Conservation (phyloP, 2,888 invertebrate genomes). For the Clistopyga incitator region DNA sequence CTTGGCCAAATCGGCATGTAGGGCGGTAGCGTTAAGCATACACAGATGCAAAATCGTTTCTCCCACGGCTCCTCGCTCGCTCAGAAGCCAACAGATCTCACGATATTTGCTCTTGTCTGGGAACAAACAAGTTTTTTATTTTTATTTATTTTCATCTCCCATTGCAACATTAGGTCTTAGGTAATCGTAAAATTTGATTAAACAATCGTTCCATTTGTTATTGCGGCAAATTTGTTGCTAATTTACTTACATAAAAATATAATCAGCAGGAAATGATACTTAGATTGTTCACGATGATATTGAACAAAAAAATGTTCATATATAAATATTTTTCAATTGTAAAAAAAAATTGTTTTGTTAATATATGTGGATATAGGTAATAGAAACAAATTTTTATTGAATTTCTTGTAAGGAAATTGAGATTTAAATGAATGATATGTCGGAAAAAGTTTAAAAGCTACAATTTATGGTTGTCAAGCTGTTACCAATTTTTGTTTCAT, state of each 20-base stretch:
- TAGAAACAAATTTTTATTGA: too few species aligned
- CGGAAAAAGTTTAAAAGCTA: neutral
- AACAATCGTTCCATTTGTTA: neutral
- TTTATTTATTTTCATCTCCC: neutral
- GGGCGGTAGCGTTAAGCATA: constrained; percentile 94
- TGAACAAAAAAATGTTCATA: neutral
- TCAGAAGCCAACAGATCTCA: constrained; percentile 95
- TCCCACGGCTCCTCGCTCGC: constrained; percentile 97
- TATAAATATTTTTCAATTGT: neutral
- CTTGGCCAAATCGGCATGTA: constrained; percentile 97
- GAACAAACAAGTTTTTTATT: constrained; percentile 1
- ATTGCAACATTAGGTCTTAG: neutral
- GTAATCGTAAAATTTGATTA: neutral
- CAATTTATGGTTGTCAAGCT: neutral
- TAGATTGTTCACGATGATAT: neutral
- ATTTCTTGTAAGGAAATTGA: neutral
- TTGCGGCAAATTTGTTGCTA: neutral
- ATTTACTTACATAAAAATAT: neutral
- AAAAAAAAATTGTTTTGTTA: neutral
- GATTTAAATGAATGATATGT: neutral
- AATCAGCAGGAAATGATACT: too few species aligned
- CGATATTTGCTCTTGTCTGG: constrained; percentile 87
- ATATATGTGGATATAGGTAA: too few species aligned
- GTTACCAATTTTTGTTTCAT: constrained; percentile 81
- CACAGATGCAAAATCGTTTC: constrained; percentile 98